phyloP scores from a whole-genome alignment of 2,113 vertebrate genomes.

The Nycticebus coucang region DNA sequence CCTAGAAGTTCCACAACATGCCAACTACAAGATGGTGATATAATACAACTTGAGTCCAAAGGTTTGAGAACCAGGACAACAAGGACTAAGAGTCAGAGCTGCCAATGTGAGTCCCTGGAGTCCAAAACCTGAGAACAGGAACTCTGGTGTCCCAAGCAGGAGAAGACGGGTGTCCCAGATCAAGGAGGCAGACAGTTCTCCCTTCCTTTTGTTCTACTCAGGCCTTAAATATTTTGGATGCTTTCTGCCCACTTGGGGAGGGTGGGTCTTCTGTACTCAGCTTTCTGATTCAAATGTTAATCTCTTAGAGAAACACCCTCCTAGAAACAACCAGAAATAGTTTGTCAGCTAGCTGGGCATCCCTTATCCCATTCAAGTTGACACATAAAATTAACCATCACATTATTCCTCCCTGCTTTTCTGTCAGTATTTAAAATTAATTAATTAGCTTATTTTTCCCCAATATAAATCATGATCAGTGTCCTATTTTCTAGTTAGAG shows the following conservation, averaged over 20 bases:
- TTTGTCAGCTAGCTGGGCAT: neutral
- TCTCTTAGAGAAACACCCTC: neutral
- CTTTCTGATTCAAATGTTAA: neutral
- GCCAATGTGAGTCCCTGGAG: neutral
- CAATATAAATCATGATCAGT: neutral
- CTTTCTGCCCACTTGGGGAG: neutral
- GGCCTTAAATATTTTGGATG: neutral
- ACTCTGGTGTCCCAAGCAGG: neutral
- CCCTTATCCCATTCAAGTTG: neutral
- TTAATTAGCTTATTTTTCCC: neutral
- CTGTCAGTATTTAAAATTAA: neutral
- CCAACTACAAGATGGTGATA: too few species aligned
- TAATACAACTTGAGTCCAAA: neutral
- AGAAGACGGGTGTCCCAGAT: neutral
- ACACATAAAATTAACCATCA: neutral
- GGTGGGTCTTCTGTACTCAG: neutral
- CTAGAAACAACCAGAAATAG: neutral
- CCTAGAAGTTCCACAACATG: neutral
- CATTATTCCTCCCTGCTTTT: neutral
- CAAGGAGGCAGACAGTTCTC: neutral
- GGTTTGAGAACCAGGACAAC: neutral
- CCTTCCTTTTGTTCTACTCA: neutral
- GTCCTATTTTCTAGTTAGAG: neutral
- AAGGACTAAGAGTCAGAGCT: neutral
- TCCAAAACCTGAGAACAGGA: neutral